These are phyloP conservation scores for Rhincodon typus DNA, from an alignment of 2,797 vertebrate genomes.

Conservation along the genomic window DNA sequence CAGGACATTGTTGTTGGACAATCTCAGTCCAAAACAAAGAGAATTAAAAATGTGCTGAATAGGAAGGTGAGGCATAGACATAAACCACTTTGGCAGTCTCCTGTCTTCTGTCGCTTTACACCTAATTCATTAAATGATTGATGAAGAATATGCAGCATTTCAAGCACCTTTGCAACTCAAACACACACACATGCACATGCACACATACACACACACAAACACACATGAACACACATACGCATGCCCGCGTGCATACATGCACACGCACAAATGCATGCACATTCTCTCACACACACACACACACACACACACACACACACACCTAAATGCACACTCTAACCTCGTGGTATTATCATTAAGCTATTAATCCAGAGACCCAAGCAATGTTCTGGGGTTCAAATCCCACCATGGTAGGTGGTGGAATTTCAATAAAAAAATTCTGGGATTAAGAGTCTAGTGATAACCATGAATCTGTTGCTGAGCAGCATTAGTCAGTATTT, in stretches of 20 bases:
- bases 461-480: too few relatives aligned
- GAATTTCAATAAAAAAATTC: too few relatives aligned
- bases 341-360: too few relatives aligned
- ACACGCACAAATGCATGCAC: neutral
- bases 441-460: too few relatives aligned
- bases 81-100: neutral
- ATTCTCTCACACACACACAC: neutral
- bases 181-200: neutral
- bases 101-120: neutral
- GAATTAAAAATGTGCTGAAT: neutral
- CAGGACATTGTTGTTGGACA: neutral
- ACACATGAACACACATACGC: neutral
- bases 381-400: too few relatives aligned
- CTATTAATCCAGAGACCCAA: too few relatives aligned
- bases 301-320: neutral
- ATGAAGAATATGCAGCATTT: neutral
- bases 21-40: neutral
- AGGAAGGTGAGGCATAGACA: neutral
- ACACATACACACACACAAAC: neutral
- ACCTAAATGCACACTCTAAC: neutral
- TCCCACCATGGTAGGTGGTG: too few relatives aligned
- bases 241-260: neutral
- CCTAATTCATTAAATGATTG: slow-evolving; percentile 6
- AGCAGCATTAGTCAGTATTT: too few relatives aligned
- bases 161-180: neutral